These are phyloP conservation scores for Platyscapa corneri DNA, from an alignment of 1,140 invertebrate genomes.

Conservation along the genomic window DNA sequence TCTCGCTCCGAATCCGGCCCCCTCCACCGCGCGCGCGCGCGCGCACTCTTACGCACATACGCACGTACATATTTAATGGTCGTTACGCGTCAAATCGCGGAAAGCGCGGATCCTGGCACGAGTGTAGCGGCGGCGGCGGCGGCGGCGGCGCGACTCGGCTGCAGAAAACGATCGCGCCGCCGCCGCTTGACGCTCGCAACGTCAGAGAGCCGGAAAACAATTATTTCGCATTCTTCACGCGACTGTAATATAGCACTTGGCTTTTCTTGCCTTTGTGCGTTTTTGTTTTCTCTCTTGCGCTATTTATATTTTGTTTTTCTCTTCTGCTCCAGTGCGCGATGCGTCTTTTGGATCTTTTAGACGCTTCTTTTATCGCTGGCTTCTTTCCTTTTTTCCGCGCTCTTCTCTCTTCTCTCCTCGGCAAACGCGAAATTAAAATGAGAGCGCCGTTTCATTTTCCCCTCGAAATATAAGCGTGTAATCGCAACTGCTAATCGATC, in stretches of 20 bases:
- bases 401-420: not conserved
- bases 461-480: not conserved
- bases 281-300: not conserved
- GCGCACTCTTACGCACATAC: conserved; percentile 45
- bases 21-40: not conserved
- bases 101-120: conserved; percentile 32
- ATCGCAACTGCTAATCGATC: not conserved
- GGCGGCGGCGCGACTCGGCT: not conserved
- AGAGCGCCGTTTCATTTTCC: not conserved
- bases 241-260: conserved; percentile 8
- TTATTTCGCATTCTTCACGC: conserved; percentile 46
- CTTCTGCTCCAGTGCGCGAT: not conserved
- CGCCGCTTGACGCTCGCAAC: conserved; percentile 5
- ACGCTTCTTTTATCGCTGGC: no score
- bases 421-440: not conserved
- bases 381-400: not conserved
- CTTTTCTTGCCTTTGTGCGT: conserved; percentile 6
- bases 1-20: conserved; percentile 5
- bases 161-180: conserved; percentile 15
- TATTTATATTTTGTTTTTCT: not conserved
- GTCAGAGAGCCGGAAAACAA: conserved; percentile 46
- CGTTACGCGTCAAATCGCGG: conserved; percentile 61
- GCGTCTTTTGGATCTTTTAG: not conserved
- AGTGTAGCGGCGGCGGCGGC: no score
- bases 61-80: conserved; percentile 57